Percentiles rank a stretch among this genome's conserved stretches.
Conservation (phyloP, 2,888 invertebrate genomes). For the Syrista parreyssii region DNA sequence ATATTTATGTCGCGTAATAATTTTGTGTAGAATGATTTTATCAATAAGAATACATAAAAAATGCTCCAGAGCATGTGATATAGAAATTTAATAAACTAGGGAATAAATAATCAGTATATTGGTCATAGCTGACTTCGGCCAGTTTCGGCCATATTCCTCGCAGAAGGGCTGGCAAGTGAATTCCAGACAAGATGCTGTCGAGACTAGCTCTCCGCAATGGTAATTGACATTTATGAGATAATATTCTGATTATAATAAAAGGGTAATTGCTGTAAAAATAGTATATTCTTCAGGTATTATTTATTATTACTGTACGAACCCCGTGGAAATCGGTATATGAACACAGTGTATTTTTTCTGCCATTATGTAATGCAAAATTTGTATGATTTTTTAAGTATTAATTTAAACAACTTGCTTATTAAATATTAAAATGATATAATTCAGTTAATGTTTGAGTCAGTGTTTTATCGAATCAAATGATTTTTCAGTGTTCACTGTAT, state of each 20-base stretch:
- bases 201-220: slow-evolving; percentile 55
- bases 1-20: neutral
- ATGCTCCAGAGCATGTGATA: neutral
- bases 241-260: slow-evolving; percentile 9
- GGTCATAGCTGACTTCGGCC: neutral
- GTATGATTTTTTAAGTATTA: slow-evolving; percentile 8
- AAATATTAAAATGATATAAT: slow-evolving; percentile 9
- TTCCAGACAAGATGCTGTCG: slow-evolving; percentile 52
- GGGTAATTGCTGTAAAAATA: slow-evolving; percentile 5
- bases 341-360: slow-evolving; percentile 6
- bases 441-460: neutral
- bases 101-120: neutral
- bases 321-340: neutral
- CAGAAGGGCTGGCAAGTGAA: slow-evolving; percentile 13
- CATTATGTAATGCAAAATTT: slow-evolving; percentile 47
- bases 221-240: slow-evolving; percentile 37
- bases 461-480: slow-evolving; percentile 6
- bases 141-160: neutral
- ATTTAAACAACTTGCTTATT: neutral
- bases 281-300: neutral
- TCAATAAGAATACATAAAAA: neutral
- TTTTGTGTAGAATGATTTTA: neutral
- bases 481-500: neutral
- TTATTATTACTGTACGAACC: neutral
- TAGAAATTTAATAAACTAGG: neutral